Evolutionary conservation across 2,797 vertebrate genomes (phyloP), one percentile per base, ranked within the genome.

Genomic region (Echeneis naucrates): DNA sequence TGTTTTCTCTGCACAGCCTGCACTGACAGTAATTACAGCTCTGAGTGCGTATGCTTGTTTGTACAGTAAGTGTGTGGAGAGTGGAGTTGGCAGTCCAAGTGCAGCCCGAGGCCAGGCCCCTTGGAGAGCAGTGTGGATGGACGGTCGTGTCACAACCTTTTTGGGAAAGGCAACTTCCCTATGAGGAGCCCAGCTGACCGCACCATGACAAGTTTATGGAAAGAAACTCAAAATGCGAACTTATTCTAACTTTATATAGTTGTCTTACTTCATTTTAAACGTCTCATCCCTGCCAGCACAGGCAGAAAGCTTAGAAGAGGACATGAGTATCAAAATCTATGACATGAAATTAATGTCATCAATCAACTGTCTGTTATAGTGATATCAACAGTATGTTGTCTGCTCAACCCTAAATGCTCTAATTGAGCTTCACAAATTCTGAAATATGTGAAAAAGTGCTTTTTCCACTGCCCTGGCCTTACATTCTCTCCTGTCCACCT

Each of bases 11-110:
- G 64, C 72, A 75, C 80, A 82, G 78, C 26, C 79, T 75, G 77
- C 66, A 48, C 67, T 80, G 75, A 83, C 79, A 83, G 75, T 87
- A 90, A 92, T 90, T 87, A 87, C 81, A 76, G 69, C 72, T 81
- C 30, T 57, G 50, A 64, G 81, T 60, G 59, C 38, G 58, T 57
- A 21, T 52, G 78, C 55, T 64, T 83, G 75, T 86, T 84, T 84
- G 85, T 82, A 88, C 78, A 74, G 81, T 86, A 81, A 64, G 71
- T 66, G 68, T 75, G 77, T 65, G 68, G 32, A 77, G 81, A 86
- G 83, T 64, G 71, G 71, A 75, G 68, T 85, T 89, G 86, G 87
- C 81, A 78, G 77, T 70, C 52, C 52, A 68, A 82, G 83, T 87
- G 80, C 78, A 81, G 78, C 72, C 81, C 26, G 73, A 81, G 78